Evolutionary conservation across 2,888 invertebrate species (phyloP).

Genomic region (Augiades crinisus): DNA sequence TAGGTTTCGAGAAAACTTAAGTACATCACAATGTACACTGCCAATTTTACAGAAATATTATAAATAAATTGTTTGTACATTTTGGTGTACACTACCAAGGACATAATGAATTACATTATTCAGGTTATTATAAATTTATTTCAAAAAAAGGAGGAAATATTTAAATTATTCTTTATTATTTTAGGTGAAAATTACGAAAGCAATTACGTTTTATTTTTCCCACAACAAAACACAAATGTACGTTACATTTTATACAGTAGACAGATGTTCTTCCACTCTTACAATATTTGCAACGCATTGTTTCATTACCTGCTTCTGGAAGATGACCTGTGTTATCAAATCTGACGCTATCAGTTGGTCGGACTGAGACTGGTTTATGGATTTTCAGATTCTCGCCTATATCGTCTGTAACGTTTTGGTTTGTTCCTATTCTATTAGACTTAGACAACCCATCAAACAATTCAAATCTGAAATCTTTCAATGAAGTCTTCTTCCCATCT

Average conservation of each 20-base stretch:
- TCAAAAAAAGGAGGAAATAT: constrained; percentile 8
- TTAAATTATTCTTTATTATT: too few relatives aligned
- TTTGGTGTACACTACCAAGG: constrained; percentile 17
- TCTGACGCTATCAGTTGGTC: constrained; percentile 23
- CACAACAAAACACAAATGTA: constrained; percentile 28
- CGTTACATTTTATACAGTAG: constrained; percentile 24
- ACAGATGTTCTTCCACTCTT: constrained; percentile 18
- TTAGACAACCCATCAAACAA: constrained; percentile 16
- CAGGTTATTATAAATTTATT: background rate
- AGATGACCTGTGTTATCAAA: constrained; percentile 19
- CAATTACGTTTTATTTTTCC: constrained; percentile 25
- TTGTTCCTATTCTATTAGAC: constrained; percentile 3
- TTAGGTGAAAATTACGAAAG: constrained; percentile 22
- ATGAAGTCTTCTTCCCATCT: constrained; percentile 1
- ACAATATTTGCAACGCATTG: constrained; percentile 25
- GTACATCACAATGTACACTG: constrained; percentile 9
- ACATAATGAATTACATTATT: background rate
- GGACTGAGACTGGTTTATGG: constrained; percentile 18
- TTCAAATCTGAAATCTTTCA: constrained; percentile 19
- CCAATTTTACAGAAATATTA: constrained; percentile 22
- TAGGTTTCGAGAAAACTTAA: constrained; percentile 18
- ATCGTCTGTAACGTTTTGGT: constrained; percentile 11
- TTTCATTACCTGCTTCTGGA: constrained; percentile 16
- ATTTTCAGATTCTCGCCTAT: constrained; percentile 21
- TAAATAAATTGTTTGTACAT: constrained; percentile 22